Evolutionary conservation across 1,140 invertebrate genomes (phyloP), one percentile per base, ranked within the genome.

Genomic region (Armadillidium nasatum): DNA sequence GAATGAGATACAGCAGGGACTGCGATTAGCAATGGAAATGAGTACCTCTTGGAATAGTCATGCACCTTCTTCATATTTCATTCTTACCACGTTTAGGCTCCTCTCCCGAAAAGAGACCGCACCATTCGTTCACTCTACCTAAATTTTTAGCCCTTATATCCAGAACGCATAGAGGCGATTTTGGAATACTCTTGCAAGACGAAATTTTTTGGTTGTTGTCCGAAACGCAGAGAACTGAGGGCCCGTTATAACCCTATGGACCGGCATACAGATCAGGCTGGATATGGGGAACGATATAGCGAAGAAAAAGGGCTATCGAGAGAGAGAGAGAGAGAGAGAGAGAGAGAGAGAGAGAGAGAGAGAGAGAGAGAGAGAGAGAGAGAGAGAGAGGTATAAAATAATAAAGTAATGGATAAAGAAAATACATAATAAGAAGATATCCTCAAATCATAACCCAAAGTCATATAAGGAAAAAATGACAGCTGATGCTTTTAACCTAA

Each of bases 31-130:
- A 60, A 60, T 60, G 50, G 50, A 60, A 60, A 60, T 60, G 50
- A 60, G 50, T 60, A 60, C 50, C 50, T 60, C 50, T 60, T 60
- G 50, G 50, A 60, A 60, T 60, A 60, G 50, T 60, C 50, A 60
- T 60, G 50, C 50, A 60, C 50, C 50, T 60, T 60, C 50, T 60
- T 60, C 50, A 60, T 60, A 60, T 60, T 60, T 60, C 50, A 60
- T 60, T 60, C 50, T 60, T 60, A 60, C 50, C 50, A 60, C 50
- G 50, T 60, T 60, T 19, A 15, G 50, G 50, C 33, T 13, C 50
- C 19, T 60, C 50, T 60, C 50, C 19, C 50, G 19, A 60, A 60
- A 60, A 13, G 50, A 13, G 50, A 15, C 50, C 50, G 50, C 19
- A 19, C 11, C 50, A 13, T 60, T 60, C 50, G 50, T 7, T 60